A percentile compares a stretch with the other conserved stretches of the same genome.
Conservation (phyloP, 1,140 invertebrate genomes). For the Whitmania pigra region DNA sequence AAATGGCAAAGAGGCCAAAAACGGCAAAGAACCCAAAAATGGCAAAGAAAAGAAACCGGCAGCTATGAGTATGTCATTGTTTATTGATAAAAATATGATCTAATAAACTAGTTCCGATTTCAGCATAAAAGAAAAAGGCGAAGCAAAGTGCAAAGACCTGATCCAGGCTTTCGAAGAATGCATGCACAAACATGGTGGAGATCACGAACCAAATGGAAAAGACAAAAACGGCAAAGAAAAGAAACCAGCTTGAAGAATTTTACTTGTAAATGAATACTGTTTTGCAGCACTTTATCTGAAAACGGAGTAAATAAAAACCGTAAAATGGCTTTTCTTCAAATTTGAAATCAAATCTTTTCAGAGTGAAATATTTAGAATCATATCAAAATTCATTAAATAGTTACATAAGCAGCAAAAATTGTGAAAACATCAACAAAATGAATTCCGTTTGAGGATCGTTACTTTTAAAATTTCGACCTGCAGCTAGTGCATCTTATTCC, state of each 20-base stretch:
- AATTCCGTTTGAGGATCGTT: too few relatives aligned
- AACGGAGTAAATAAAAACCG: too few relatives aligned
- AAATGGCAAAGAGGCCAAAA: not conserved
- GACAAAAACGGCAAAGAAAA: conserved; percentile 8
- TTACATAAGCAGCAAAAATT: too few relatives aligned
- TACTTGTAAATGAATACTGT: not conserved
- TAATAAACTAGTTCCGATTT: not conserved
- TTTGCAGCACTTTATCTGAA: too few relatives aligned
- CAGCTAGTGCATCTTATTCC: too few relatives aligned
- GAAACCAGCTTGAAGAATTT: not conserved
- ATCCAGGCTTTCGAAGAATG: conserved; percentile 8
- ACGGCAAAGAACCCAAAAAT: not conserved
- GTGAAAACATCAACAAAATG: too few relatives aligned
- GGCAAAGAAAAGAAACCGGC: not conserved
- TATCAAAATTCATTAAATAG: too few relatives aligned
- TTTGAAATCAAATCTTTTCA: too few relatives aligned
- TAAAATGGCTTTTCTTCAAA: too few relatives aligned
- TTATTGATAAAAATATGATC: not conserved
- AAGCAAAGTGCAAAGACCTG: conserved; percentile 9
- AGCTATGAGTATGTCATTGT: not conserved
- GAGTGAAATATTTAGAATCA: too few relatives aligned
- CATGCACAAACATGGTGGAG: not conserved
- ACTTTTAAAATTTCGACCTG: too few relatives aligned
- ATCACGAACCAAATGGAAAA: not conserved
- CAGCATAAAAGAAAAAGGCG: conserved; percentile 11